Evolutionary conservation across 2,797 vertebrate genomes (phyloP).

Genomic region (Eulemur rubriventer): DNA sequence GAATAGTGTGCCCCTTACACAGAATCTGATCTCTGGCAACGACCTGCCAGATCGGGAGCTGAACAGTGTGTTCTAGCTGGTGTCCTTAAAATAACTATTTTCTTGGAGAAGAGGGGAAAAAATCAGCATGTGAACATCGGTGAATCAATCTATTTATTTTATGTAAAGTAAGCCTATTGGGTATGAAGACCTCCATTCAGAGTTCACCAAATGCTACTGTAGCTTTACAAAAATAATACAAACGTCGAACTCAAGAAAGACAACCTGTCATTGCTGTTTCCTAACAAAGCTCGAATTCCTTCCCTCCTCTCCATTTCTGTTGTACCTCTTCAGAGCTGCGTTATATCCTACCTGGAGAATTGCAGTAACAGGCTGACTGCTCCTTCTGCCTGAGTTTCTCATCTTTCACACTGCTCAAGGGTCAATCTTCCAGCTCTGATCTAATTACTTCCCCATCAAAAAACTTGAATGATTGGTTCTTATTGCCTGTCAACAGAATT

Average conservation of each 20-base stretch:
- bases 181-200: background rate
- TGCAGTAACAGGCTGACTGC: background rate
- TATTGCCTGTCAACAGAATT: background rate
- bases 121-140: background rate
- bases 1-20: background rate
- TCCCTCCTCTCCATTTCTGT: background rate
- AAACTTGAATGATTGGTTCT: background rate
- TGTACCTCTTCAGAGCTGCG: background rate
- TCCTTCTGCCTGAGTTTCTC: background rate
- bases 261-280: background rate
- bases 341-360: background rate
- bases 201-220: background rate
- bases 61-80: background rate
- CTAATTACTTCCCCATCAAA: background rate
- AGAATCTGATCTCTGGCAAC: background rate
- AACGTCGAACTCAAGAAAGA: background rate
- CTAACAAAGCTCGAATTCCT: background rate
- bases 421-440: background rate
- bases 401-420: background rate
- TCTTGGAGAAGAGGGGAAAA: background rate
- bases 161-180: background rate
- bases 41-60: background rate
- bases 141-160: background rate
- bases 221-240: background rate
- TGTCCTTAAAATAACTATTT: background rate